Percentiles rank a stretch among this genome's conserved stretches.
phyloP scores from a whole-genome alignment of 2,113 vertebrate genomes.

The Campylomormyrus tamandua region DNA sequence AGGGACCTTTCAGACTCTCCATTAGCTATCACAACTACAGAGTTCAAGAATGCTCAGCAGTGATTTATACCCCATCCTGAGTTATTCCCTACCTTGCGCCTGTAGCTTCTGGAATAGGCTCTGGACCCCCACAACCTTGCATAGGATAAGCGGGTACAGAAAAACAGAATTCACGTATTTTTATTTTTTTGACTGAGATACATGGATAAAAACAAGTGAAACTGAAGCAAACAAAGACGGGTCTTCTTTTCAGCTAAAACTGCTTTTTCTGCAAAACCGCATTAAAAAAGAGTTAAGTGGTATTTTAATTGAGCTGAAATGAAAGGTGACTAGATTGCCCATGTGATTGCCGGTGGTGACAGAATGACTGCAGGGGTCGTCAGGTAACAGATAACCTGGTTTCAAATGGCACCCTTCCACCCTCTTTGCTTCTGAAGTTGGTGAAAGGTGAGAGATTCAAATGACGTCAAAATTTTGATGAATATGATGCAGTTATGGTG shows the following conservation, averaged over 20 bases:
- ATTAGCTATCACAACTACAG: background rate
- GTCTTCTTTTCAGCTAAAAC: background rate
- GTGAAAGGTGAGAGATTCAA: background rate
- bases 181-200: background rate
- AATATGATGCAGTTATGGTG: background rate
- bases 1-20: background rate
- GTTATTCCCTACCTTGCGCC: background rate
- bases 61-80: background rate
- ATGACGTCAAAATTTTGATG: background rate
- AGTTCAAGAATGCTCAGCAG: background rate
- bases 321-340: background rate
- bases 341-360: background rate
- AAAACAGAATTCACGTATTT: background rate
- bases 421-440: background rate
- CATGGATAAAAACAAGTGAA: background rate
- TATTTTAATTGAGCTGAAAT: background rate
- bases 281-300: background rate
- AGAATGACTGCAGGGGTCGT: background rate
- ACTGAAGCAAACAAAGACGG: background rate
- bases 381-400: background rate
- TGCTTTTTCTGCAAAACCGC: background rate
- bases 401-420: background rate
- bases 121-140: background rate
- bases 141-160: background rate
- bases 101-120: background rate